Percentiles rank a stretch among this genome's conserved stretches.
Conservation (phyloP, 37 sponge, comb jelly and placozoan species). For the Eunapius fragilis region DNA sequence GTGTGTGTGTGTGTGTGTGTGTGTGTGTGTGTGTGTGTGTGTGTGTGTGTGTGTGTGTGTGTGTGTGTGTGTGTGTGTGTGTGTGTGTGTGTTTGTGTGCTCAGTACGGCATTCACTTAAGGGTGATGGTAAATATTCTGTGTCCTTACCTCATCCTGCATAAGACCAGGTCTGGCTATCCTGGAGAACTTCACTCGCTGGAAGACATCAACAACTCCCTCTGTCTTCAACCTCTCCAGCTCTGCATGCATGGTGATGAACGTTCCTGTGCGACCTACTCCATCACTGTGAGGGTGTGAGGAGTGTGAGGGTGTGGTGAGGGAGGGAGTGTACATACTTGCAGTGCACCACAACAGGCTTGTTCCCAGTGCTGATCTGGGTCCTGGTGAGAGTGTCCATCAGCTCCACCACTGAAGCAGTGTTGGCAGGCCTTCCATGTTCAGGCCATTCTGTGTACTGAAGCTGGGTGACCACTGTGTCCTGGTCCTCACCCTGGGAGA, state of each 20-base stretch:
- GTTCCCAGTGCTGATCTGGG: constrained; percentile 61
- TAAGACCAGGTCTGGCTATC: constrained; percentile 42
- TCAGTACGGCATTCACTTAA: too few species aligned
- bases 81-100: too few species aligned
- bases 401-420: constrained; percentile 60
- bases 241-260: constrained; percentile 46
- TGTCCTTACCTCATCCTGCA: constrained; percentile 50
- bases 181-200: constrained; percentile 59
- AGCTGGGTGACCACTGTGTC: constrained; percentile 54
- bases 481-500: constrained; percentile 11
- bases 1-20: too few species aligned
- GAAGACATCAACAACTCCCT: constrained; percentile 73
- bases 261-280: constrained; percentile 62
- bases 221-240: constrained; percentile 72
- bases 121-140: too few species aligned
- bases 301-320: constrained; percentile 26
- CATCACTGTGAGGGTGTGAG: constrained; percentile 54
- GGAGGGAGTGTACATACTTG: constrained; percentile 38
- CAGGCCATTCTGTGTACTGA: constrained; percentile 65
- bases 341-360: constrained; percentile 64
- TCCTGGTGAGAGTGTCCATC: constrained; percentile 55
- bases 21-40: too few species aligned
- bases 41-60: too few species aligned
- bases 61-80: too few species aligned
- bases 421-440: constrained; percentile 13